phyloP scores from a whole-genome alignment of 2,113 vertebrate species.

The Platichthys flesus region DNA sequence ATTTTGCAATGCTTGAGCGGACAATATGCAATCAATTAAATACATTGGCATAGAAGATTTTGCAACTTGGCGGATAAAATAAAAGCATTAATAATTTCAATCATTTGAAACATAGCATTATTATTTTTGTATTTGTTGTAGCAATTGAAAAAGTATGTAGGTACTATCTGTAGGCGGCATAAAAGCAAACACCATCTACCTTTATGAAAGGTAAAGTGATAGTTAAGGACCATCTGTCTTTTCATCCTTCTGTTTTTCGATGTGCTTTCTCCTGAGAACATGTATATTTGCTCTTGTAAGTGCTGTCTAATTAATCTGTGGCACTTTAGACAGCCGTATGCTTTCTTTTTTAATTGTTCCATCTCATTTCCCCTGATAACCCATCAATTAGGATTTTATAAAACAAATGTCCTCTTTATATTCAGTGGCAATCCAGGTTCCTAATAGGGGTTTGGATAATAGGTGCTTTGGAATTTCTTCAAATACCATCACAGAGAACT shows the following conservation, averaged over 20 bases:
- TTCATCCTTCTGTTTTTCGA: neutral
- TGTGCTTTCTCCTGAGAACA: neutral
- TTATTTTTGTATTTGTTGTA: too few species aligned
- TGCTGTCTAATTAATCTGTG: neutral
- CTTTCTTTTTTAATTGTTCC: neutral
- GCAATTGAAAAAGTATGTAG: too few species aligned
- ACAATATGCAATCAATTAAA: neutral
- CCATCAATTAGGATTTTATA: slow-evolving; percentile 13
- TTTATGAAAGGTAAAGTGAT: neutral
- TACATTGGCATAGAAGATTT: neutral
- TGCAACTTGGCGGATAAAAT: neutral
- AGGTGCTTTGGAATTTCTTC: slow-evolving; percentile 1
- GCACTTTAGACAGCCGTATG: neutral
- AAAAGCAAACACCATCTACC: neutral
- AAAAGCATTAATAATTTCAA: too few species aligned
- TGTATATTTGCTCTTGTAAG: neutral
- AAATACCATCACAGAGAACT: neutral
- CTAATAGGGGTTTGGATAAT: slow-evolving; percentile 3
- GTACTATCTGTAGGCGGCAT: neutral
- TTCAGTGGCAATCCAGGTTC: neutral
- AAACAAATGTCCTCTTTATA: slow-evolving; percentile 4
- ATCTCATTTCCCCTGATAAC: neutral
- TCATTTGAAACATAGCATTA: neutral
- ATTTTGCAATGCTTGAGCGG: neutral
- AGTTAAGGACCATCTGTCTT: neutral